Evolutionary conservation across 1,140 invertebrate species (phyloP).

Genomic region (Calosoma granatense): DNA sequence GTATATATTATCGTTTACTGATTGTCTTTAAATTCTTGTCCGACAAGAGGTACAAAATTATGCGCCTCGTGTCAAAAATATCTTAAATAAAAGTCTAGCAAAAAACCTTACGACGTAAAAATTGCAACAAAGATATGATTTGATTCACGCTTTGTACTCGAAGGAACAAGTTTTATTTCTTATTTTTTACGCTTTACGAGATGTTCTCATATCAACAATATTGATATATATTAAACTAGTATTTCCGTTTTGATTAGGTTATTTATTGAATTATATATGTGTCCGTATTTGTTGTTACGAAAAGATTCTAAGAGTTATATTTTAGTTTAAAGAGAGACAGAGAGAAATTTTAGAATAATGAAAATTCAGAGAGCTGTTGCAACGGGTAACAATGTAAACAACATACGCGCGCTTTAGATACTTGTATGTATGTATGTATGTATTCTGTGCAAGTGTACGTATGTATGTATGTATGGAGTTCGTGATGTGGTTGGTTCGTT

Average conservation of each 20-base stretch:
- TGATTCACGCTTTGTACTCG: constrained; percentile 4
- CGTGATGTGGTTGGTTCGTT: neutral
- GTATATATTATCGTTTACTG: neutral
- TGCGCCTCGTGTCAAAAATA: neutral
- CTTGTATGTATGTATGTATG: too few species aligned
- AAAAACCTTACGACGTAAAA: constrained; percentile 5
- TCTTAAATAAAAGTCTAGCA: neutral
- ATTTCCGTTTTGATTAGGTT: neutral
- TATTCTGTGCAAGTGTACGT: too few species aligned
- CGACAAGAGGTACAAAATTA: neutral
- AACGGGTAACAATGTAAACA: neutral
- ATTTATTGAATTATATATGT: neutral
- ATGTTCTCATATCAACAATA: too few species aligned
- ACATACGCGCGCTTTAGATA: neutral
- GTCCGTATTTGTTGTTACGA: too few species aligned
- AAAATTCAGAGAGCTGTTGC: too few species aligned
- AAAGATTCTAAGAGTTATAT: too few species aligned
- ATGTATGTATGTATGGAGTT: too few species aligned
- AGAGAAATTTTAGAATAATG: too few species aligned
- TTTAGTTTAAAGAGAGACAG: too few species aligned
- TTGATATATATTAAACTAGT: too few species aligned
- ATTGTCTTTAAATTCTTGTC: constrained; percentile 5
- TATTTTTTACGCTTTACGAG: too few species aligned
- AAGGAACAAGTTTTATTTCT: constrained; percentile 1
- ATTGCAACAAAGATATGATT: constrained; percentile 4